Evolutionary conservation across 2,888 invertebrate species (phyloP).

Genomic region (Cephonodes hylas): DNA sequence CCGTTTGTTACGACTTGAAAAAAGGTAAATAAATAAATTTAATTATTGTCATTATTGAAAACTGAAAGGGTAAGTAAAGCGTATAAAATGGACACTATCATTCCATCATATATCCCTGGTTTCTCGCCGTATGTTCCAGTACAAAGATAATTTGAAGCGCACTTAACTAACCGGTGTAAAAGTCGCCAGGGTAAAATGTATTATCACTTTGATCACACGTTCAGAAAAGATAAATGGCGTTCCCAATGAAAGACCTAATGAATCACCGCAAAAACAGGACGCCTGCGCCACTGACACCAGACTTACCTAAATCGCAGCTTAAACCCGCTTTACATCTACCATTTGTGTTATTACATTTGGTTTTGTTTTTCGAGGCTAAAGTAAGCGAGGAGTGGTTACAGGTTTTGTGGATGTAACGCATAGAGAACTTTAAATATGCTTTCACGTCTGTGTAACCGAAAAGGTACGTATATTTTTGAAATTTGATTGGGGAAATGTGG

Average conservation of each 20-base stretch:
- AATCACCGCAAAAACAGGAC: neutral
- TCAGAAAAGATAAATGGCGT: neutral
- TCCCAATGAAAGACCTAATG: neutral
- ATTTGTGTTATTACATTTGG: neutral
- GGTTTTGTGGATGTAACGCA: no score
- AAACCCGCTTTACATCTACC: neutral
- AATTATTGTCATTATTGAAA: no score
- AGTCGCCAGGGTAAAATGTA: neutral
- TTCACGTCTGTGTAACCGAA: no score
- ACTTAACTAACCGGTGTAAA: neutral
- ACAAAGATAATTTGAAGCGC: neutral
- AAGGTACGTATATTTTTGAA: no score
- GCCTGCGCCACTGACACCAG: neutral
- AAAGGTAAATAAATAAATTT: no score
- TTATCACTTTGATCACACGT: neutral
- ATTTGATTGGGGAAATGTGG: no score
- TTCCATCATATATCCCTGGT: no score
- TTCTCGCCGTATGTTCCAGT: no score
- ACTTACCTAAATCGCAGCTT: neutral
- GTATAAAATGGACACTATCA: no score
- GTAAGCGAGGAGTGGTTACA: neutral
- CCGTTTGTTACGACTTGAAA: no score
- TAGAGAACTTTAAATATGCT: no score
- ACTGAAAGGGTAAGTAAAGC: no score
- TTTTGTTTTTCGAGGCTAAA: neutral